Evolutionary conservation across 1,140 invertebrate genomes (phyloP).

Genomic region (Ridgeia piscesae): DNA sequence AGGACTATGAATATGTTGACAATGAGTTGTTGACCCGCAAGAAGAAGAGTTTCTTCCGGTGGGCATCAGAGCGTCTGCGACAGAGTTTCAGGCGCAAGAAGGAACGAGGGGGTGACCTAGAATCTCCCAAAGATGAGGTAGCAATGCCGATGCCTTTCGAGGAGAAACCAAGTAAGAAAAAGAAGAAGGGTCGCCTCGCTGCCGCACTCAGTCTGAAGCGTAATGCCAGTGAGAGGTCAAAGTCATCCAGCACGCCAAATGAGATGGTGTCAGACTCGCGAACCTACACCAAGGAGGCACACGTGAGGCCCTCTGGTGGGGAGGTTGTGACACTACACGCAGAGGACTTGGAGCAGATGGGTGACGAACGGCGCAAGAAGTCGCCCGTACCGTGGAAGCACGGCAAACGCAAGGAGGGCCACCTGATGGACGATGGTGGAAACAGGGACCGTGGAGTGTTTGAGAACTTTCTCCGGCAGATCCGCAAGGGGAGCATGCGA

Average conservation of each 20-base stretch:
- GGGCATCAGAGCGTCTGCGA: conserved; percentile 27
- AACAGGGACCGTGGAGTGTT: conserved; percentile 25
- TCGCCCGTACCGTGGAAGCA: conserved; percentile 21
- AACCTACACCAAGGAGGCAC: neutral
- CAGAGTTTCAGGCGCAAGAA: conserved; percentile 27
- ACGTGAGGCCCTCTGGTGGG: neutral
- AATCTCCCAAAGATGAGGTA: neutral
- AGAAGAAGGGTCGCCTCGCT: neutral
- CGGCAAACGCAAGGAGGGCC: neutral
- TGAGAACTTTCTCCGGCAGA: conserved; percentile 26
- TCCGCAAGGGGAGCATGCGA: conserved; percentile 23
- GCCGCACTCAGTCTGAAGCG: neutral
- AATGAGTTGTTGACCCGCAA: conserved; percentile 26
- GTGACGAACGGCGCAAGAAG: neutral
- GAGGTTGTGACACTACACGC: conserved; percentile 1
- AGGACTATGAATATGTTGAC: conserved; percentile 31
- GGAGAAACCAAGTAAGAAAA: neutral
- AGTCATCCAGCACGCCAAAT: neutral
- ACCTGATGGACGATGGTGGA: neutral
- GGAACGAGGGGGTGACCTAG: neutral
- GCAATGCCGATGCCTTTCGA: neutral
- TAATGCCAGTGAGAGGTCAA: conserved; percentile 10
- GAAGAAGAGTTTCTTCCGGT: conserved; percentile 31
- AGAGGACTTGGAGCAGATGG: neutral
- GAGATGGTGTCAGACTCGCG: neutral